Base-by-base conservation (phyloP, 2,113 vertebrate species). In the Istiophorus platypterus region DNA sequence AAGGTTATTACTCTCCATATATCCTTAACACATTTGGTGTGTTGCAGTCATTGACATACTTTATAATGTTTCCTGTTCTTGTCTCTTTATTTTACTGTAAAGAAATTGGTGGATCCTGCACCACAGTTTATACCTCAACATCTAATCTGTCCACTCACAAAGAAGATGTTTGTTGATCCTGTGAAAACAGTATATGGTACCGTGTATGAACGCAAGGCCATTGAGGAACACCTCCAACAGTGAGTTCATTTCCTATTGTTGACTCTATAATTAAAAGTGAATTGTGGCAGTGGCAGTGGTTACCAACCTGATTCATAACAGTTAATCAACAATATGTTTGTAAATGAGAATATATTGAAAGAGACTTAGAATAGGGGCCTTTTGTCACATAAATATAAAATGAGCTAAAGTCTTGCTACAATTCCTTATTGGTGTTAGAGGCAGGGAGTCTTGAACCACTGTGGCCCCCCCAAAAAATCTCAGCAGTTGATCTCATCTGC, bases 111-210 rank as follows among this genome's bases (percentile, higher is more conserved):
- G 39, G 85, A 72, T 54, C 45, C 27, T 26, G 61, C 51, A 52
- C 39, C 14, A 24, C 0, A 77, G 42, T 74, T 84, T 12, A 24
- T 84, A 26, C 93, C 93, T 0, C 68, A 42, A 15, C 85, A 91
- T 54, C 82, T 93, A 45, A 65, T 82, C 39, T 93, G 92, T 77
- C 83, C 78, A 5, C 63, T 94, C 57, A 89, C 89, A 42, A 90
- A 88, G 64, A 93, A 87, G 73, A 76, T 93, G 80, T 92, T 93
- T 81, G 68, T 93, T 47, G 92, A 94, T 84, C 93, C 93, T 31
- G 92, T 94, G 27, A 92, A 49, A 82, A 94, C 91, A 0, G 29
- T 64, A 1, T 82, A 89, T 18, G 88, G 90, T 1, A 78, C 70
- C 0, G 77, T 91, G 52, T 94, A 93, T 47, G 92, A 94, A 75